Percentiles rank a stretch among this genome's conserved stretches.
Evolutionary conservation across 2,888 invertebrate species (phyloP).

Genomic region (Folsomia candida): DNA sequence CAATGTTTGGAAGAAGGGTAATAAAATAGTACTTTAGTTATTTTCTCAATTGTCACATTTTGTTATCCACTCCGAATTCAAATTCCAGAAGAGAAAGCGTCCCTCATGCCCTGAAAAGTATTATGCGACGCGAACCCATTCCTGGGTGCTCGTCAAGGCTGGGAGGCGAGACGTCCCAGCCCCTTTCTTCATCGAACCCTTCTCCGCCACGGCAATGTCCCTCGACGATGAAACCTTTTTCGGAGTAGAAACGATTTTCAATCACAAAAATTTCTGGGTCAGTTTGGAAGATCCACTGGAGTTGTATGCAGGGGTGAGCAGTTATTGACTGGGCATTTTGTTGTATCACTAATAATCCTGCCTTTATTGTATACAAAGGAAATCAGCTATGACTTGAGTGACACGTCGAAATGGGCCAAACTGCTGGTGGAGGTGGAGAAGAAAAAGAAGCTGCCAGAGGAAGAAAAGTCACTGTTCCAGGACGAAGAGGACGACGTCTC

Average conservation of each 20-base stretch:
- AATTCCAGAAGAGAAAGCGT: conserved; percentile 54
- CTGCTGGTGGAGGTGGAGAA: conserved; percentile 38
- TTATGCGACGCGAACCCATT: conserved; percentile 64
- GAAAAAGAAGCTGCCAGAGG: conserved; percentile 24
- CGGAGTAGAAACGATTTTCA: conserved; percentile 81
- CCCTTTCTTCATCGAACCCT: conserved; percentile 79
- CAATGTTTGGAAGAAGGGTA: too few relatives aligned
- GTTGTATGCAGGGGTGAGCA: background rate
- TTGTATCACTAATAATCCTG: too few relatives aligned
- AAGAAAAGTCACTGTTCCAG: conserved; percentile 43
- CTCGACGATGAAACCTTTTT: conserved; percentile 65
- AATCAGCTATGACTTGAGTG: conserved; percentile 41
- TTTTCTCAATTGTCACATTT: too few relatives aligned
- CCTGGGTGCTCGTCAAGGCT: conserved; percentile 76
- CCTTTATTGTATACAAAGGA: too few relatives aligned
- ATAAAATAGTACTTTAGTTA: too few relatives aligned
- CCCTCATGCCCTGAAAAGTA: conserved; percentile 65
- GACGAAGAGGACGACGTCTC: conserved; percentile 42
- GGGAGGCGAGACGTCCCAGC: conserved; percentile 62
- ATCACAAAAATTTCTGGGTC: conserved; percentile 79
- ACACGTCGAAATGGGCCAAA: conserved; percentile 44
- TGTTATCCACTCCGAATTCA: too few relatives aligned
- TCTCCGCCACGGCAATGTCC: conserved; percentile 68
- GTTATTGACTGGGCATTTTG: too few relatives aligned
- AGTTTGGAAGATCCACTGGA: conserved; percentile 45